Base-by-base conservation (phyloP, 1,140 invertebrate species). In the Musca vetustissima region DNA sequence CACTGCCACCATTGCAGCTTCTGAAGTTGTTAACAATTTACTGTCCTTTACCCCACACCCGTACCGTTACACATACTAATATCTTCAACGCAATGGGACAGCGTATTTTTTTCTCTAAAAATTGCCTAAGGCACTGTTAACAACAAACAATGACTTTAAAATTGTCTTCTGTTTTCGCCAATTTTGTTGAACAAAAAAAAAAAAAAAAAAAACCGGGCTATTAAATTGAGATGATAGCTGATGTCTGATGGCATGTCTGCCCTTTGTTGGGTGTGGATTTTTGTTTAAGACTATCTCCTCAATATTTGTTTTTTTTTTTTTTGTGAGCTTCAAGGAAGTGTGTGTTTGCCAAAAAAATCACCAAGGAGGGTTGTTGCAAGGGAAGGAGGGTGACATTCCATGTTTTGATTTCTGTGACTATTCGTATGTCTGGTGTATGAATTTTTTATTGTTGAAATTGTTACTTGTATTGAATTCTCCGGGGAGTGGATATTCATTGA, bases 141-240 rank as follows among this genome's bases (percentile, higher is more conserved):
- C 15, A 25, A 32, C 25, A 32, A 52, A 17, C 48, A 50, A 57
- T 70, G 48, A 70, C 69, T 70, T 70, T 67, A 70, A 70, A 70
- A 64, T 70, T 65, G 67, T 57, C 47, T 70, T 70, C 67, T 52
- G 52, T 36, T 36, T 64, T 70, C 57, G 19, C 13, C 66, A 25
- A 65, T 48, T 48, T 65, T 65, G 47, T 19, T 52, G 50, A 25
- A 25, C 21, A 28, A 43, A 43, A 43, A 4, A 43, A 43, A 4
- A 43, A 9, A 4, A 6, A 7, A 7, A 43, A 43, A 9, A 9
- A 43, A 32, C 3, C 4, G 9, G 9, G 3, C 64, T 25, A 52
- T 49, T 52, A 49, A 52, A 49, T 52, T 25, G 64, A 49, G 64
- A 66, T 28, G 64, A 65, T n/a, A n/a, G 4, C 49, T 17, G 49